phyloP scores from a whole-genome alignment of 2,113 vertebrate genomes.

The Pipra filicauda region DNA sequence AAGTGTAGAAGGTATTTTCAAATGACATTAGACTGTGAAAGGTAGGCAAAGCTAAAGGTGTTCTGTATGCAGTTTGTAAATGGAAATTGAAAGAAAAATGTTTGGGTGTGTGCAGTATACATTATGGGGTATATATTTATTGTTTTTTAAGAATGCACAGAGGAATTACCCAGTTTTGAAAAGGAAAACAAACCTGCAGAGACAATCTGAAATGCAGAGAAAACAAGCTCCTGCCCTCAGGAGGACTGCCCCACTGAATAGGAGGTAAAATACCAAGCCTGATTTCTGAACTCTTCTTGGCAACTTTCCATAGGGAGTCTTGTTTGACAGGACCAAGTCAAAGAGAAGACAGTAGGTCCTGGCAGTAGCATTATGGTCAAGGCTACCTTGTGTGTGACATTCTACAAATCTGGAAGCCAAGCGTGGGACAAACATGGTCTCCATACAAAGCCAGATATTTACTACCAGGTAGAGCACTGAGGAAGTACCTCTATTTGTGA shows the following conservation, averaged over 20 bases:
- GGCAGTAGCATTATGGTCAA: not conserved
- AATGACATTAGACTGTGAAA: not conserved
- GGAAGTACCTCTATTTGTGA: not conserved
- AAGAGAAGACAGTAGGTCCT: not conserved
- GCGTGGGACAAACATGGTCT: not conserved
- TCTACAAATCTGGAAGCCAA: not conserved
- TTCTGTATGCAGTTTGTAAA: not conserved
- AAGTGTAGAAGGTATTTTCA: not conserved
- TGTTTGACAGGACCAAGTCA: not conserved
- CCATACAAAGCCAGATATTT: not conserved
- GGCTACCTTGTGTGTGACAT: not conserved
- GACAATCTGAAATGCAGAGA: conserved; percentile 79
- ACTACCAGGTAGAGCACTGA: not conserved
- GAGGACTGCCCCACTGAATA: conserved; percentile 79
- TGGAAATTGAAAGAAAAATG: not conserved
- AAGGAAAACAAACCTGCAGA: conserved; percentile 72
- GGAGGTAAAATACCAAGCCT: conserved; percentile 75
- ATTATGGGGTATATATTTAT: not conserved
- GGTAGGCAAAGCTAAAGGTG: not conserved
- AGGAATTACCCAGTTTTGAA: conserved; percentile 79
- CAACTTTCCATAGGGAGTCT: not conserved
- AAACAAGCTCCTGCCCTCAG: conserved; percentile 68
- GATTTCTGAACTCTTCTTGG: not conserved
- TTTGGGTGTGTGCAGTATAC: not conserved
- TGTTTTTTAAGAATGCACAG: conserved; percentile 69